Base-by-base conservation (phyloP, 2,888 invertebrate species). In the Xanthostigma xanthostigma region DNA sequence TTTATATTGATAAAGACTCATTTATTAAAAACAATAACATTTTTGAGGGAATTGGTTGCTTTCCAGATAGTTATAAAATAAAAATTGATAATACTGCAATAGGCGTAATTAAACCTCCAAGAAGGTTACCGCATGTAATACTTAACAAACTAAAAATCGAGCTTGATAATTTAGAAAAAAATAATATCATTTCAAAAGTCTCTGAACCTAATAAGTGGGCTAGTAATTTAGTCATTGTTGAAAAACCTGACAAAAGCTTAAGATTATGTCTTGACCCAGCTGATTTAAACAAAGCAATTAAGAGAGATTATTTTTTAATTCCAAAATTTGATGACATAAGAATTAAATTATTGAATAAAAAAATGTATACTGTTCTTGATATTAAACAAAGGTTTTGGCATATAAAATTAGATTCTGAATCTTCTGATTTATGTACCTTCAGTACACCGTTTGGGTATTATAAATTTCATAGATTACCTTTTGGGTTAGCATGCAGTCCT, bases 331-430 rank as follows among this genome's bases (percentile, higher is more conserved):
- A 54, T 9, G 41, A 49, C 47, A 46, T 52, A 1, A 50, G 50
- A 45, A 13, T 46, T 5, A 51, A 51, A 14, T 17, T 55, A 12
- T 11, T 33, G 9, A 50, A 51, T 17, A 53, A 39, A 44, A 47
- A 46, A 41, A 50, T 39, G 33, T 52, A 46, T 41, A 44, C 52
- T 8, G 50, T 55, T 1, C 45, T 55, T 11, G 53, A 55, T 13
- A n/a, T 51, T 9, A 55, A 55, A 41, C 42, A 50, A 33, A 52
- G 52, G 9, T 52, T 50, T 44, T 51, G 49, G 47, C 54, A 54
- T 37, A 47, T 54, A 13, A 47, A 48, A 14, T 36, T 53, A 6
- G 48, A 52, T 48, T 37, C 42, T 40, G n/a, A 42, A 34, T 51
- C 44, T 10, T 9, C 45, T 11, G 44, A 49, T 36, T 38, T 52